Conservation (phyloP, 2,888 invertebrate species). For the Dolomedes plantarius region DNA sequence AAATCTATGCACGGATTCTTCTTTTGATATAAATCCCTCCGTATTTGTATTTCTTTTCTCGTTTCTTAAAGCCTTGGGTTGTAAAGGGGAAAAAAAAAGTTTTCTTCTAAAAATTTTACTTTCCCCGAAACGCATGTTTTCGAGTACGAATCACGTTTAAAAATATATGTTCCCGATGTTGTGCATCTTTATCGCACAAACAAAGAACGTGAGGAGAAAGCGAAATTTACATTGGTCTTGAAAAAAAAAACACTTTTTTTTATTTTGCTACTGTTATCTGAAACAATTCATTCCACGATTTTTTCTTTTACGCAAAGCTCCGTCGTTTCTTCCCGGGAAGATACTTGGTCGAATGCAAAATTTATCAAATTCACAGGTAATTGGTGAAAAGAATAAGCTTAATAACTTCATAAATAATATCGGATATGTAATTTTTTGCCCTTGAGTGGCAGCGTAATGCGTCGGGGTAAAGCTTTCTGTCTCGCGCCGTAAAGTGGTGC, state of each 20-base stretch:
- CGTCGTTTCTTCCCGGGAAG: too few species aligned
- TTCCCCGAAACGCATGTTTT: not conserved
- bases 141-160: not conserved
- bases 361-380: too few species aligned
- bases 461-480: too few species aligned
- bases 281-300: too few species aligned
- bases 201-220: not conserved
- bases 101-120: not conserved
- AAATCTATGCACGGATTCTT: not conserved
- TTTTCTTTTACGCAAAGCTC: too few species aligned
- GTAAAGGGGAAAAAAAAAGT: not conserved
- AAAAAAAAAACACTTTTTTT: not conserved
- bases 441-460: too few species aligned
- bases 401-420: too few species aligned
- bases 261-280: too few species aligned
- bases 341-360: too few species aligned
- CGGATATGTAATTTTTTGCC: too few species aligned
- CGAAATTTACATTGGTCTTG: not conserved
- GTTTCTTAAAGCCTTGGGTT: not conserved
- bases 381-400: too few species aligned
- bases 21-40: not conserved
- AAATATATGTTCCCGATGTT: not conserved
- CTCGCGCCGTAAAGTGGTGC: too few species aligned
- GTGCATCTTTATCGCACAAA: conserved; percentile 1
- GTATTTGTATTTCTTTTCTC: not conserved